Evolutionary conservation across 2,797 vertebrate genomes (phyloP).

Genomic region (Pteropus rufus): DNA sequence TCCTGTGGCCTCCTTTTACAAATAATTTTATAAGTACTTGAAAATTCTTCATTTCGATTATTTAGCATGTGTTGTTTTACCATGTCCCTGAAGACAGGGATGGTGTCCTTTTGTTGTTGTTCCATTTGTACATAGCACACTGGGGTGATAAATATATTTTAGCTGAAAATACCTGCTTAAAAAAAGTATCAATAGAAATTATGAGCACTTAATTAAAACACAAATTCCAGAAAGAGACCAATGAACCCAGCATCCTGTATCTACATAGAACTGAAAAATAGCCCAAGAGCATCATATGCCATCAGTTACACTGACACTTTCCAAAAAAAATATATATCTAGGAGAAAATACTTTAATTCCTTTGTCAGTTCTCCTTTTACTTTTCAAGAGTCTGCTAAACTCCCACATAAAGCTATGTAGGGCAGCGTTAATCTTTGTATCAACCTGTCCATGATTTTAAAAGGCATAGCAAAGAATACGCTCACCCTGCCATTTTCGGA

Average conservation of each 20-base stretch:
- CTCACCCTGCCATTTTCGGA: neutral
- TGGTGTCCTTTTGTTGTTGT: neutral
- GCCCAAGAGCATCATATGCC: neutral
- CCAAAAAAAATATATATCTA: neutral
- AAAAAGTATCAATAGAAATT: neutral
- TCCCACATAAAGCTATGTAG: conserved; percentile 43
- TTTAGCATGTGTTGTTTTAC: neutral
- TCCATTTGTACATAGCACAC: neutral
- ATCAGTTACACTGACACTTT: conserved; percentile 57
- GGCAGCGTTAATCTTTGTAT: conserved; percentile 37
- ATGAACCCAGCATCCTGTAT: conserved; percentile 33
- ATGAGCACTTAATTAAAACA: conserved; percentile 23
- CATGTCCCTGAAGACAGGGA: neutral
- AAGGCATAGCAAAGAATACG: conserved; percentile 4
- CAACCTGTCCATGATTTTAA: conserved; percentile 42
- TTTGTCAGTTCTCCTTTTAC: conserved; percentile 59
- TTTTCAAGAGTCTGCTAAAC: conserved; percentile 47
- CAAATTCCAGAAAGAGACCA: conserved; percentile 50
- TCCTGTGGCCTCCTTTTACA: neutral
- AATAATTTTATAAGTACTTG: neutral
- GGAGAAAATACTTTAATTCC: conserved; percentile 65
- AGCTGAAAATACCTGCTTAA: neutral
- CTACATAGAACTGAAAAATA: conserved; percentile 52
- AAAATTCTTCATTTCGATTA: neutral
- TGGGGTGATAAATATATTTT: neutral